Base-by-base conservation (phyloP, 2,888 invertebrate species). In the Rapana venosa region DNA sequence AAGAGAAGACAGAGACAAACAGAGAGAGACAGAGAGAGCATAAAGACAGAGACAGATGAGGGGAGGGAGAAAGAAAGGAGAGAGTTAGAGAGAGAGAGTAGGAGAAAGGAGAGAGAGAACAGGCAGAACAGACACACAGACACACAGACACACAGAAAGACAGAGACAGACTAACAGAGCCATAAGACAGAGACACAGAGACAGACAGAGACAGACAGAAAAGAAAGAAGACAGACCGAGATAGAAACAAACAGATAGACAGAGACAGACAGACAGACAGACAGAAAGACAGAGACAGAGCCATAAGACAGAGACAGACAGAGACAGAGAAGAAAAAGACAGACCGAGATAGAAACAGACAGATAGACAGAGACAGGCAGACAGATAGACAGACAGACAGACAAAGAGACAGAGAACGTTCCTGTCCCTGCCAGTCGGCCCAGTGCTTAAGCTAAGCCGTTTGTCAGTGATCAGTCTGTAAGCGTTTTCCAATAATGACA, bases 401-500 rank as follows among this genome's bases (percentile, higher is more conserved):
- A 66, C 5, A 13, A 13, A 47, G 47, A 47, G 8, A 47, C 4
- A 47, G 4, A 26, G 66, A 66, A 8, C 11, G 30, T 4, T 17
- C 15, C 1, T 1, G 74, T 22, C 22, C 15, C n/a, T 22, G 74
- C 1, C n/a, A 77, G 26, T 11, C 13, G 74, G n/a, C 74, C 20
- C 61, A 61, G n/a, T 35, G 6, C 61, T n/a, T n/a, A n/a, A n/a
- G n/a, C n/a, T 79, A 79, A 79, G 26, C 77, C 32, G 77, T 32
- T 79, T 79, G 77, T 79, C 77, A 79, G 32, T 35, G 77, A 79
- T 79, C 77, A 35, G 30, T 74, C 74, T 74, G 74, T 74, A 74
- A 74, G 74, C 74, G 74, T 79, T 79, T 79, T 79, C 77, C 77
- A 79, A 79, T 79, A 79, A 79, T 79, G 32, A 32, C 26, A 30